A percentile compares a stretch with the other conserved stretches of the same genome.
phyloP scores from a whole-genome alignment of 2,113 vertebrate genomes.

The Chlamydotis undulata region DNA sequence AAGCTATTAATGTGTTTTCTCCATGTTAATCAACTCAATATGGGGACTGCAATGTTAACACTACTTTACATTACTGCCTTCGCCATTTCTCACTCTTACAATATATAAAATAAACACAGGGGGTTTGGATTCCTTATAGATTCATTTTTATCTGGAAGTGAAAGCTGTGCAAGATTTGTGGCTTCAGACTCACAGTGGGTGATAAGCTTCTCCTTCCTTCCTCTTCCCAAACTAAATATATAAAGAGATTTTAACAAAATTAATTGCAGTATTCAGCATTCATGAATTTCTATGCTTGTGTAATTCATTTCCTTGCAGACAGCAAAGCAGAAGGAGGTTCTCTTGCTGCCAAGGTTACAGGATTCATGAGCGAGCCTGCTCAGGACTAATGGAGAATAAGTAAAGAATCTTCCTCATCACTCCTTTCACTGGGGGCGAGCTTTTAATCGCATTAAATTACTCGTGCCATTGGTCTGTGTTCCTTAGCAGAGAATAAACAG shows the following conservation, averaged over 20 bases:
- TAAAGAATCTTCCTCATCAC: conserved; percentile 12
- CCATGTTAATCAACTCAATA: conserved; percentile 42
- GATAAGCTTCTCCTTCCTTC: conserved; percentile 51
- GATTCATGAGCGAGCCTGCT: conserved; percentile 39
- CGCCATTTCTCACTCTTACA: conserved; percentile 26
- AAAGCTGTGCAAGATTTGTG: conserved; percentile 45
- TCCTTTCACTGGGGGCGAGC: not conserved
- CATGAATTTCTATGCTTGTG: conserved; percentile 45
- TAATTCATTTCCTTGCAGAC: conserved; percentile 51
- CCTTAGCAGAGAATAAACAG: not conserved
- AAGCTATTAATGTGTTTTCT: conserved; percentile 29
- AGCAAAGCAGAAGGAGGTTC: conserved; percentile 27
- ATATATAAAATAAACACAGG: conserved; percentile 56
- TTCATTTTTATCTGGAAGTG: conserved; percentile 51
- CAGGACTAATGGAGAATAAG: conserved; percentile 20
- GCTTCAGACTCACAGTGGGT: conserved; percentile 20
- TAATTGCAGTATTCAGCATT: conserved; percentile 58
- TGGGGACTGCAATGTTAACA: conserved; percentile 28
- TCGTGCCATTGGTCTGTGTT: not conserved
- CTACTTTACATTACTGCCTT: conserved; percentile 17
- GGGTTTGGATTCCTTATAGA: not conserved
- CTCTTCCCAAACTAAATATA: conserved; percentile 35
- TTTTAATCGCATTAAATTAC: not conserved
- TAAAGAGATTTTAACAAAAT: conserved; percentile 64
- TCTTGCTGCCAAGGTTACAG: conserved; percentile 54